Percentiles rank a stretch among this genome's conserved stretches.
These are phyloP conservation scores for Eristalinus sepulchralis DNA, from an alignment of 2,888 invertebrate species.

Conservation along the genomic window DNA sequence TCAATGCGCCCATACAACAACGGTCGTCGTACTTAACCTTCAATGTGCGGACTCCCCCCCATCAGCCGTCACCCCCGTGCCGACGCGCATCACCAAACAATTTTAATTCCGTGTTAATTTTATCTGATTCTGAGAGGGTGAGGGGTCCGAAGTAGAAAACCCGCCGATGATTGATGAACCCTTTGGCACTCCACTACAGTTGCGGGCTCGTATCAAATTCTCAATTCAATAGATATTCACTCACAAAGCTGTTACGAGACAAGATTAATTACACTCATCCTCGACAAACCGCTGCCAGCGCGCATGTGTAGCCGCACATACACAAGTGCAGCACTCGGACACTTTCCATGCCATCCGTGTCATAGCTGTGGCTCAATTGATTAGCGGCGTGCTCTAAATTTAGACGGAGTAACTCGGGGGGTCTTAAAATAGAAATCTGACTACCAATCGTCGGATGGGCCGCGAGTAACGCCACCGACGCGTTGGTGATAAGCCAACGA, in stretches of 20 bases:
- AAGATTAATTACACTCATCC: constrained; percentile 51
- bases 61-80: not conserved
- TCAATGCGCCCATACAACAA: constrained; percentile 2
- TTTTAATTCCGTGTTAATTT: constrained; percentile 50
- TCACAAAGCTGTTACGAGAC: constrained; percentile 42
- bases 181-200: constrained; percentile 48
- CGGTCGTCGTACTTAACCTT: not conserved
- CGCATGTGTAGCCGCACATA: not conserved
- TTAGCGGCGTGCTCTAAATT: constrained; percentile 12
- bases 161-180: constrained; percentile 52
- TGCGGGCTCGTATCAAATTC: constrained; percentile 9
- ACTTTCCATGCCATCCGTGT: constrained; percentile 13
- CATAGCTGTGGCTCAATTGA: not conserved
- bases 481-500: not conserved
- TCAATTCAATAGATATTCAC: constrained; percentile 52
- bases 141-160: not conserved
- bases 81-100: not conserved
- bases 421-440: constrained; percentile 17
- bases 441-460: not conserved
- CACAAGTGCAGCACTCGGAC: not conserved
- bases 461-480: not conserved
- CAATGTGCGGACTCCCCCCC: not conserved
- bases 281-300: not conserved
- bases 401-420: not conserved
- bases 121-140: constrained; percentile 24